Conservation (phyloP, 2,888 invertebrate genomes). For the Conistra vaccinii region DNA sequence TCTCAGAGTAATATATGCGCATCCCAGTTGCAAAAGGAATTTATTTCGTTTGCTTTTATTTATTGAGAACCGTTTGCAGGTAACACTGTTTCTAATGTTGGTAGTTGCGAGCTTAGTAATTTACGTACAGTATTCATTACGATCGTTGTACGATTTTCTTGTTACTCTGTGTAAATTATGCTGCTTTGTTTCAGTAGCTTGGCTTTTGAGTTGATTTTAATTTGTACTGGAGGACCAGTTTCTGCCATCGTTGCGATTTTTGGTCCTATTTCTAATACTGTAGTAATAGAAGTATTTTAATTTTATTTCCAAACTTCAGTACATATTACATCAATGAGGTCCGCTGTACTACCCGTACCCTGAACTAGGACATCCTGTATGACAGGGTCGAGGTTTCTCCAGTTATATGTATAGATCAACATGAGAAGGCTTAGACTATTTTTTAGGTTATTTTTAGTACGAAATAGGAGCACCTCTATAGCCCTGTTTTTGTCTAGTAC, state of each 20-base stretch:
- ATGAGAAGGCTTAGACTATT: no score
- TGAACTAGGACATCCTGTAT: no score
- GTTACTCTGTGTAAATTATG: conserved; percentile 32
- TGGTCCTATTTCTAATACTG: no score
- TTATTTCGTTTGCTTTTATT: conserved; percentile 66
- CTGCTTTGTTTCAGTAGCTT: conserved; percentile 23
- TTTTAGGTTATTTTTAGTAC: not conserved
- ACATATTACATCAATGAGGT: no score
- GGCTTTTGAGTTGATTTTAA: conserved; percentile 15
- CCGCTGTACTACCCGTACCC: no score
- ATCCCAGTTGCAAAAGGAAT: conserved; percentile 68
- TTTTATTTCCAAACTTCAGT: no score
- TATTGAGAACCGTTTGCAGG: conserved; percentile 63
- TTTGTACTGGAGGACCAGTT: not conserved
- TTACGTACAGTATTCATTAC: conserved; percentile 53
- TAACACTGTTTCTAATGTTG: conserved; percentile 54
- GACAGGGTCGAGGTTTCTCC: no score
- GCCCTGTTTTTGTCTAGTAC: not conserved
- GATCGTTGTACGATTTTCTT: conserved; percentile 42
- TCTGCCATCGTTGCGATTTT: not conserved
- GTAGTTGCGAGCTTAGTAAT: conserved; percentile 49
- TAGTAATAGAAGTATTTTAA: no score
- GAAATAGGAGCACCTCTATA: not conserved
- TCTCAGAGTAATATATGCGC: conserved; percentile 69
- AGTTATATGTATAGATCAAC: no score